Evolutionary conservation across 2,113 vertebrate genomes (phyloP).

Genomic region (Loxodonta africana): DNA sequence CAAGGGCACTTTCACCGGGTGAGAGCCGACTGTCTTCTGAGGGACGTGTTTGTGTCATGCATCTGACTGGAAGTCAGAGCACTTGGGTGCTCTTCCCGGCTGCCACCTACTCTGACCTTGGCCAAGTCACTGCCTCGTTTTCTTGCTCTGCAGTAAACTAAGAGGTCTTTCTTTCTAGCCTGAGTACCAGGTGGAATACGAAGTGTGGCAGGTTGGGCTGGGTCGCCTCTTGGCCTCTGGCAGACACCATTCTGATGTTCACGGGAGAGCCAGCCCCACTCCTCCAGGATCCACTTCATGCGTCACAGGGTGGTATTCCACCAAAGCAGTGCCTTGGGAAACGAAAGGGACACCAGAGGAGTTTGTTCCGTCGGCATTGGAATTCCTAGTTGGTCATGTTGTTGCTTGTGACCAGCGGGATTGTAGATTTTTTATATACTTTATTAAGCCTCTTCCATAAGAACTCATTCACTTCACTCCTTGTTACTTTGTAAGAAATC

Average conservation of each 20-base stretch:
- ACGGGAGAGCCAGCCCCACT: neutral
- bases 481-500: neutral
- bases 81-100: slow-evolving; percentile 23
- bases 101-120: slow-evolving; percentile 58
- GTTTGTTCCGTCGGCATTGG: neutral
- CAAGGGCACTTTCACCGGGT: slow-evolving; percentile 53
- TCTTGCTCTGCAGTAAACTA: neutral
- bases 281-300: neutral
- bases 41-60: neutral
- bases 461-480: neutral
- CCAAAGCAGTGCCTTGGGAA: neutral
- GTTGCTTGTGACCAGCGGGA: neutral
- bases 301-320: neutral
- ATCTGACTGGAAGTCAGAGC: slow-evolving; percentile 27
- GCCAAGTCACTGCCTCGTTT: slow-evolving; percentile 17
- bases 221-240: neutral
- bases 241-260: neutral
- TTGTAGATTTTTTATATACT: neutral
- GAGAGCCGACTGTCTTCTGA: neutral
- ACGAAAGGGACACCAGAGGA: neutral
- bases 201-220: neutral
- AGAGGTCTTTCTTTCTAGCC: neutral
- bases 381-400: neutral
- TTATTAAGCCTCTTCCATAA: neutral
- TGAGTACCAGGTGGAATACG: neutral